Percentiles rank a stretch among this genome's conserved stretches.
These are phyloP conservation scores for Polyommatus iphigenia DNA, from an alignment of 2,888 invertebrate genomes.

Conservation along the genomic window DNA sequence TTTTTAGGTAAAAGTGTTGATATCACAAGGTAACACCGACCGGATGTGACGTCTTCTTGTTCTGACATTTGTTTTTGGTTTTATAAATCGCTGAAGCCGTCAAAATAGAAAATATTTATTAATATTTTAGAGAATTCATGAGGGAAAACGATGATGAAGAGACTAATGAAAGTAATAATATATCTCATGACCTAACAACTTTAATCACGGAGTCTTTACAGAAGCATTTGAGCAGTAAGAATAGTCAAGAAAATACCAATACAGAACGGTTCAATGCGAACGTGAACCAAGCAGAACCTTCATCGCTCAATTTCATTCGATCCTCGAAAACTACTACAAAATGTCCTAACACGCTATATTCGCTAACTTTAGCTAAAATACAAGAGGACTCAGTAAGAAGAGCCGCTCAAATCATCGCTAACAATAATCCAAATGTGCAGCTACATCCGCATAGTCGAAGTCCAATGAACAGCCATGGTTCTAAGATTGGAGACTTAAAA, in stretches of 20 bases:
- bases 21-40: not conserved
- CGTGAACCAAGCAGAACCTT: not conserved
- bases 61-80: no score
- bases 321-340: not conserved
- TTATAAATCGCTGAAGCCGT: no score
- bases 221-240: not conserved
- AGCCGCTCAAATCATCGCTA: slow-evolving; percentile 21
- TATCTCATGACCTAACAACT: not conserved
- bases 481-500: slow-evolving; percentile 49
- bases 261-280: not conserved
- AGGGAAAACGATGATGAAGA: not conserved
- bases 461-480: slow-evolving; percentile 25
- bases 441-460: not conserved
- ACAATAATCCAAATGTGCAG: slow-evolving; percentile 17
- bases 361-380: slow-evolving; percentile 38
- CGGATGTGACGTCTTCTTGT: not conserved
- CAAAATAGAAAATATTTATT: no score
- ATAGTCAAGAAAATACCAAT: not conserved
- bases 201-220: not conserved
- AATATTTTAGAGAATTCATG: not conserved
- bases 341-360: slow-evolving; percentile 2
- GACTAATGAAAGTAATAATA: not conserved
- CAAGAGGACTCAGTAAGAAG: slow-evolving; percentile 30
- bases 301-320: not conserved
- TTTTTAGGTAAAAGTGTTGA: not conserved